Base-by-base conservation (phyloP, 1,140 invertebrate genomes). In the Calliopsis andreniformis region DNA sequence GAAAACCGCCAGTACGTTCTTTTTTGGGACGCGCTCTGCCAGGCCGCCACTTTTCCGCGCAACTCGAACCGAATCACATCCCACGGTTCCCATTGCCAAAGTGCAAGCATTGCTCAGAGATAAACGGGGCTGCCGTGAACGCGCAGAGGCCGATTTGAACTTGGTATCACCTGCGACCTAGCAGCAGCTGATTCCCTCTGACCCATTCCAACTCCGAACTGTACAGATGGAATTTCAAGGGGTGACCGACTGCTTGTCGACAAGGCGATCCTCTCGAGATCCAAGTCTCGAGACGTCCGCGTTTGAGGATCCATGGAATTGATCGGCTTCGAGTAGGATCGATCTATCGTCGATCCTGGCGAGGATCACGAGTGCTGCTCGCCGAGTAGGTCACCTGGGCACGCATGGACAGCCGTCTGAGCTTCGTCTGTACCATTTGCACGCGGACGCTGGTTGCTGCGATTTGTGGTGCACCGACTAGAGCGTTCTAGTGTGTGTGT, bases 21-120 rank as follows among this genome's bases (percentile, higher is more conserved):
- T 69, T 79, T 81, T 56, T 39, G 64, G 69, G 76, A 67, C 77
- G 28, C 69, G 35, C 30, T 61, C 25, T 45, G 42, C 51, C 55
- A 14, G 64, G 45, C 28, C 28, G 8, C 39, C 16, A n/a, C n/a
- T n/a, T n/a, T n/a, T n/a, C n/a, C n/a, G n/a, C n/a, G n/a, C n/a
- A n/a, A n/a, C n/a, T n/a, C n/a, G n/a, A n/a, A n/a, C n/a, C n/a
- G n/a, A n/a, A n/a, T n/a, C n/a, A n/a, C 3, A 18, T 47, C 18
- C 4, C n/a, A 6, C 7, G 18, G 18, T 14, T 47, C 4, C 45
- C 18, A 14, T 43, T 10, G 14, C 12, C 18, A 39, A 0, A 16
- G 18, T 4, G 3, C 0, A 20, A 35, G 3, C 16, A 16, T 18
- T 6, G 45, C 7, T n/a, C n/a, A n/a, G 7, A 32, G 25, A 25